phyloP scores from a whole-genome alignment of 2,113 vertebrate species.

The Triplophysa dalaica region DNA sequence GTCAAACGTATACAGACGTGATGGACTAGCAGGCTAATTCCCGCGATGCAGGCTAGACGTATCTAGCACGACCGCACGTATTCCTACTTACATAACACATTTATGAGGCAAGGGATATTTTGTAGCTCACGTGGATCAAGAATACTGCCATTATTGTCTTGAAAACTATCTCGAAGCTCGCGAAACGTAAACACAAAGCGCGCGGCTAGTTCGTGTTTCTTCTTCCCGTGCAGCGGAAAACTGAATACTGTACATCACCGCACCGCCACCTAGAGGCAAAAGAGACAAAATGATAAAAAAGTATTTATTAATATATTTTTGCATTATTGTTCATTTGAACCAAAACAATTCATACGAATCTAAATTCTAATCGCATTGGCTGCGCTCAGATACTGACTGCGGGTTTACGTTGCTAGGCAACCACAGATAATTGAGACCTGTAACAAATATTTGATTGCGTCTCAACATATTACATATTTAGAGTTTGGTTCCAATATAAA shows the following conservation, averaged over 20 bases:
- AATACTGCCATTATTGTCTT: not conserved
- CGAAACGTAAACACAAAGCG: conserved; percentile 18
- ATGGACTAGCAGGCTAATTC: too few species aligned
- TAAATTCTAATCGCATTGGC: too few species aligned
- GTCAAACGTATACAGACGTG: not conserved
- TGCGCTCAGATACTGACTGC: too few species aligned
- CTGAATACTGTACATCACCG: not conserved
- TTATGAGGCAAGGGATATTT: not conserved
- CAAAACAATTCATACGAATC: too few species aligned
- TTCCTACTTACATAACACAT: not conserved
- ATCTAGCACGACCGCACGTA: not conserved
- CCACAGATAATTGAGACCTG: too few species aligned
- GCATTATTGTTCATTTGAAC: too few species aligned
- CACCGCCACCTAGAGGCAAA: conserved; percentile 23
- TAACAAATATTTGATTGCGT: too few species aligned
- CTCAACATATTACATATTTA: too few species aligned
- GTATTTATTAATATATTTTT: too few species aligned
- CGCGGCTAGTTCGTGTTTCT: conserved; percentile 35
- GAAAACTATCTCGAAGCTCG: not conserved
- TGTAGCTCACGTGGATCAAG: not conserved
- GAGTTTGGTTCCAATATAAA: too few species aligned
- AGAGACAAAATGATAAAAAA: conserved; percentile 38
- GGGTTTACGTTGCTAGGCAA: too few species aligned
- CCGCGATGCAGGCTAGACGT: not conserved
- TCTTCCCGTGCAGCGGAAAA: conserved; percentile 7